Evolutionary conservation across 2,113 vertebrate species (phyloP).

Genomic region (Lycaon pictus): DNA sequence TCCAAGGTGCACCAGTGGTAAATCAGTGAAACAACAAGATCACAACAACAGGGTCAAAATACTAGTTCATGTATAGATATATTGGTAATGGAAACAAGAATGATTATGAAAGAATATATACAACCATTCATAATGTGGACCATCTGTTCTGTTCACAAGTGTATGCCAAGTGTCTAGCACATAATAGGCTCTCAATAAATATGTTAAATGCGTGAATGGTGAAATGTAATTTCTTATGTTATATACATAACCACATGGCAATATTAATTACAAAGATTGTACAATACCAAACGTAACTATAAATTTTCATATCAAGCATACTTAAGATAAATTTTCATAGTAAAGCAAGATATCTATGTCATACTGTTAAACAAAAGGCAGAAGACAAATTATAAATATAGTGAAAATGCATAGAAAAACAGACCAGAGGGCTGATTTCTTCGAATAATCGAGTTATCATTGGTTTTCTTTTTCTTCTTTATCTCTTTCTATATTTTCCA

Average conservation of each 20-base stretch:
- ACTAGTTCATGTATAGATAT: neutral
- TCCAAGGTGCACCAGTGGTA: neutral
- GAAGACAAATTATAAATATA: slow-evolving; percentile 12
- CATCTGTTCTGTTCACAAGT: neutral
- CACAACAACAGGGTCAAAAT: neutral
- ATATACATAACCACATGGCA: neutral
- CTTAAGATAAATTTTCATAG: slow-evolving; percentile 22
- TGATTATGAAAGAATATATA: neutral
- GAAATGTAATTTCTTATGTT: slow-evolving; percentile 12
- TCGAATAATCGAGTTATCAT: neutral
- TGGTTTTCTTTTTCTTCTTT: slow-evolving; percentile 48
- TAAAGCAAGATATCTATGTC: neutral
- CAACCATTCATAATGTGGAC: neutral
- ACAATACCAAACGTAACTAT: neutral
- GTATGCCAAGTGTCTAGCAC: neutral
- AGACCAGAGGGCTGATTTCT: neutral
- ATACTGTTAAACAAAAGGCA: neutral
- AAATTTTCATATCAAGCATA: neutral
- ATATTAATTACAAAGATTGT: neutral
- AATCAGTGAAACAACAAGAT: neutral
- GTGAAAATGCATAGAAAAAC: slow-evolving; percentile 15
- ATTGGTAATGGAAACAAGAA: neutral
- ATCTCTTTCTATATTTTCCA: neutral
- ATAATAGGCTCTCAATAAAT: neutral
- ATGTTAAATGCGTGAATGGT: neutral